Base-by-base conservation (phyloP, 2,113 vertebrate genomes). In the Emydocephalus ijimae region DNA sequence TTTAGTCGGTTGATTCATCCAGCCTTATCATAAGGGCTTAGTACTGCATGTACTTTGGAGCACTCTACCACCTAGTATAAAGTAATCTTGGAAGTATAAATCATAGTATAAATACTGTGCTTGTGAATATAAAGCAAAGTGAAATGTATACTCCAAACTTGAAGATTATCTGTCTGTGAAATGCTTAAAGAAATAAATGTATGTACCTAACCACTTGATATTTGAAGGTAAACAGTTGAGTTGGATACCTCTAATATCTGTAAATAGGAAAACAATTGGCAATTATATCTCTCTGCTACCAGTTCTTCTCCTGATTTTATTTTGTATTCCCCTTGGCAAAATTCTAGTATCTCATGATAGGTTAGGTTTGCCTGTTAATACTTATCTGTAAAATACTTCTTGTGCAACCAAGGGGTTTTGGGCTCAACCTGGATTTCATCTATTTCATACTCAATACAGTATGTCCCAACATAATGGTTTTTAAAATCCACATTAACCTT, bases 91-190 rank as follows among this genome's bases (percentile, higher is more conserved):
- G 18, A 94, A 89, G 91, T 88, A 96, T 95, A 96, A 96, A 97
- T 96, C 94, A 96, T 52, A 89, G 43, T 88, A 90, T 92, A 88
- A 94, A 20, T 91, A 93, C 90, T 94, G 91, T 95, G 95, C 96
- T 95, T 96, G 94, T 94, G 93, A 95, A 94, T 95, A 95, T 95
- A 96, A 96, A 96, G 95, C 92, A 93, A 91, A 95, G 90, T 94
- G 95, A 94, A 94, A 89, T 92, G 93, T 89, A 89, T 90, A 94
- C 94, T 92, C 91, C 92, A 92, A 94, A 90, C 93, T 93, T 94
- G 93, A 85, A 93, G 94, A 61, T 50, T 93, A 48, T 89, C 91
- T 93, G 94, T 91, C 5, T 56, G 29, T 94, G 91, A 93, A 94
- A 95, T 94, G 91, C 92, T 24, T 34, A 89, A 89, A 74, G 81